Evolutionary conservation across 2,888 invertebrate species (phyloP).

Genomic region (Barypeithes pellucidus): DNA sequence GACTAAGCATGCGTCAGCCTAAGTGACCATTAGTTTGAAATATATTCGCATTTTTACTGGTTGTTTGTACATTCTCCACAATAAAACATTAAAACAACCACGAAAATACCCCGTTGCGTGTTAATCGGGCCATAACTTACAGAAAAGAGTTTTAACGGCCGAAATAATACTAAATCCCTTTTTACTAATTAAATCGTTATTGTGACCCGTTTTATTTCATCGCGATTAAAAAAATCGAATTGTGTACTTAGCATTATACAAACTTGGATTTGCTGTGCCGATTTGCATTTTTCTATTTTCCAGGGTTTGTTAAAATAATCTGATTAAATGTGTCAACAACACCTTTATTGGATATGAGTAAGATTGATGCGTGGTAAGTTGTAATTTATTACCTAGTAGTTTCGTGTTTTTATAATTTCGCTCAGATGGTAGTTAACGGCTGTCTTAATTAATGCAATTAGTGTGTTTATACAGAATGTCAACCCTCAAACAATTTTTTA

Average conservation of each 20-base stretch:
- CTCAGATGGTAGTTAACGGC: not conserved
- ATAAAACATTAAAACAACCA: conserved; percentile 28
- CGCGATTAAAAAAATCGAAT: conserved; percentile 44
- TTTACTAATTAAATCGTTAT: conserved; percentile 47
- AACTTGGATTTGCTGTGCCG: conserved; percentile 4
- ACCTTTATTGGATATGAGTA: conserved; percentile 41
- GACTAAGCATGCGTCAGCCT: conserved; percentile 8
- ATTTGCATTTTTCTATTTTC: conserved; percentile 40
- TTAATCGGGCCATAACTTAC: conserved; percentile 31
- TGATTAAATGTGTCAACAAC: conserved; percentile 44
- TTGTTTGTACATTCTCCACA: conserved; percentile 34
- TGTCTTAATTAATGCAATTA: conserved; percentile 20
- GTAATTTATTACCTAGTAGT: conserved; percentile 20
- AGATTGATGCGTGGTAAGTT: conserved; percentile 30
- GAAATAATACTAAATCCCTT: conserved; percentile 43
- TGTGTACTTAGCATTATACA: conserved; percentile 38
- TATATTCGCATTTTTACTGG: conserved; percentile 13
- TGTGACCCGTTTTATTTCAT: conserved; percentile 42
- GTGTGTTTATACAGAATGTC: not conserved
- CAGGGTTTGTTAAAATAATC: conserved; percentile 32
- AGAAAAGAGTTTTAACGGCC: conserved; percentile 44
- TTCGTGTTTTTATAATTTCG: not conserved
- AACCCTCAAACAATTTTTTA: too few species aligned
- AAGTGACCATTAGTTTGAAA: conserved; percentile 28
- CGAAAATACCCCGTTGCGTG: conserved; percentile 44